Base-by-base conservation (phyloP, 1,140 invertebrate species). In the Melanaphis sacchari region DNA sequence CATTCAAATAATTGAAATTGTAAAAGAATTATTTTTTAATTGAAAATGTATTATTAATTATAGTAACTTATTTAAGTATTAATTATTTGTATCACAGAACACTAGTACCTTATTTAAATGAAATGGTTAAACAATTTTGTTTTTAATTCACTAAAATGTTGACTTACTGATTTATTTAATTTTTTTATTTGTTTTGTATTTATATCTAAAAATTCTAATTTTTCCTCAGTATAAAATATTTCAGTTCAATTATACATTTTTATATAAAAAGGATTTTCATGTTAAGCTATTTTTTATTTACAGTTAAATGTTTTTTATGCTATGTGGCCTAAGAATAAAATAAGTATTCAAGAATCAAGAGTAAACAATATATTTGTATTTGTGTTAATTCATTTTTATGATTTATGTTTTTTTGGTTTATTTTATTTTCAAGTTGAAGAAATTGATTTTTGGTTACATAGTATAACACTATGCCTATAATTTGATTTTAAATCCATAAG, bases 1-100 rank as follows among this genome's bases (percentile, higher is more conserved):
- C 24, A 90, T 41, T 90, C 21, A 38, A 82, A 84, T 92, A 49
- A 84, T 84, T 84, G 46, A 38, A 92, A 84, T 82, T 92, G 76
- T 92, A 92, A 54, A 36, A 52, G 5, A 81, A 54, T 21, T 81
- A 91, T 91, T 76, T 91, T 90, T 40, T 49, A 24, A 52, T 52
- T 88, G 4, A 46, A 81, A 26, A 81, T 81, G 40, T 91, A 43
- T 81, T 11, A 38, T 40, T 91, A 43, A 54, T 40, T 59, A 66
- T 90, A 24, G 59, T 76, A 76, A 76, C 59, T 76, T 76, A n/a
- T 76, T 76, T 15, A n/a, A 76, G 31, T 66, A 66, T 76, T 15
- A 76, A 76, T 76, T 76, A 76, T 66, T n/a, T n/a, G 11, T 76
- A 76, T 18, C 59, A 18, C 59, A 76, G 11, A 76, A 76, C 31